A percentile compares a stretch with the other conserved stretches of the same genome.
phyloP scores from a whole-genome alignment of 1,140 invertebrate species.

The Arctopsyche grandis region DNA sequence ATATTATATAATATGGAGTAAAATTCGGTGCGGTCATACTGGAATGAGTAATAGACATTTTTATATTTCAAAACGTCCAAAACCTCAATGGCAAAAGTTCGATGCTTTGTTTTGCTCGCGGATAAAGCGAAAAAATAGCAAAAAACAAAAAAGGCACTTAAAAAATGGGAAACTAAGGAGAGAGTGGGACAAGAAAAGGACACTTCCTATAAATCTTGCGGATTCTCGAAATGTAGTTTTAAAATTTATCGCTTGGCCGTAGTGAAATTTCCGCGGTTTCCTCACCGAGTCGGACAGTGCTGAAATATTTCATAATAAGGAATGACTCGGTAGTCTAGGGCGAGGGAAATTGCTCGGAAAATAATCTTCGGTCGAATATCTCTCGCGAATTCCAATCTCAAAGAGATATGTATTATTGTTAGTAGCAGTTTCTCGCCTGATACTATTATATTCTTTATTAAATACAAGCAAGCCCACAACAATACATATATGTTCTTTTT shows the following conservation, averaged over 20 bases:
- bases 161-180: constrained; percentile 26
- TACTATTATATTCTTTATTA: too few relatives aligned
- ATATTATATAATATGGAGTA: too few relatives aligned
- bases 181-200: not conserved
- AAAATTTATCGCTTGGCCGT: constrained; percentile 37
- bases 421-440: too few relatives aligned
- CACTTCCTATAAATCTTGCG: constrained; percentile 31
- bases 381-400: not conserved
- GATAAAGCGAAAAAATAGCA: constrained; percentile 7
- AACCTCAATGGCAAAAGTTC: constrained; percentile 25
- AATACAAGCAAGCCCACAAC: too few relatives aligned
- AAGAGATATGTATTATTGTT: too few relatives aligned
- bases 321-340: not conserved
- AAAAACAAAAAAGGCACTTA: constrained; percentile 24
- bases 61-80: not conserved
- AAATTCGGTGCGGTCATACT: too few relatives aligned
- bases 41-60: too few relatives aligned
- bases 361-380: too few relatives aligned
- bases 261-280: constrained; percentile 10
- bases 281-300: constrained; percentile 3
- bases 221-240: constrained; percentile 38
- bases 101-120: constrained; percentile 33
- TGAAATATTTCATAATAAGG: constrained; percentile 24
- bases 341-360: not conserved
- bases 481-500: not conserved